Percentiles rank a stretch among this genome's conserved stretches.
phyloP scores from a whole-genome alignment of 2,113 vertebrate genomes.

The Platichthys flesus region DNA sequence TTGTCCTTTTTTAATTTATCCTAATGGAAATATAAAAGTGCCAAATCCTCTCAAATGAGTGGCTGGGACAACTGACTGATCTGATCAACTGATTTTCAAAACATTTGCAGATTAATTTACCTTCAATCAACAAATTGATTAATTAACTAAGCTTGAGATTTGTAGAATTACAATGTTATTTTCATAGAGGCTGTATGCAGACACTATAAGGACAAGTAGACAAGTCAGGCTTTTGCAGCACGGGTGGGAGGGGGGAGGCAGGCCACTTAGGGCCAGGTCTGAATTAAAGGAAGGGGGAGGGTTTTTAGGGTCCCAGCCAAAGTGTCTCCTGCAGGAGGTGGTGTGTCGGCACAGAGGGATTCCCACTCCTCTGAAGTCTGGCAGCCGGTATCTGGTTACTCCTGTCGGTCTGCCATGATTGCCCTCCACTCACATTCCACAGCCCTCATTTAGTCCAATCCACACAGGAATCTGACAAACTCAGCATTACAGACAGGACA shows the following conservation, averaged over 20 bases:
- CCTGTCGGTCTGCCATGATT: constrained; percentile 75
- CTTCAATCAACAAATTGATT: not conserved
- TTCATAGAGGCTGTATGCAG: too few relatives aligned
- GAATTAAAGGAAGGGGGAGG: constrained; percentile 18
- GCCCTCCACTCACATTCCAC: constrained; percentile 75
- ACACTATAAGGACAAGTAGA: too few relatives aligned
- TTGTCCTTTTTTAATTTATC: too few relatives aligned
- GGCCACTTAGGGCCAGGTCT: constrained; percentile 28
- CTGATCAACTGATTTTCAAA: not conserved
- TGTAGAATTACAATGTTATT: not conserved
- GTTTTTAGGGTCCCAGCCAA: constrained; percentile 59
- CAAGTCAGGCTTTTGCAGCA: not conserved
- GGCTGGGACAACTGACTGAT: not conserved
- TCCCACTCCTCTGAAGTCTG: constrained; percentile 76
- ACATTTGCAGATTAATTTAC: not conserved
- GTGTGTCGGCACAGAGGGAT: constrained; percentile 61
- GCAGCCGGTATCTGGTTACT: constrained; percentile 74
- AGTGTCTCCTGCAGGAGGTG: constrained; percentile 67
- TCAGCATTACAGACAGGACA: constrained; percentile 59
- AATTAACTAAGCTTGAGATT: not conserved
- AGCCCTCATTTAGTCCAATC: constrained; percentile 77
- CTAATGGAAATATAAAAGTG: too few relatives aligned
- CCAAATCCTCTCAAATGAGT: too few relatives aligned
- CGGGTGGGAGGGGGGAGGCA: not conserved
- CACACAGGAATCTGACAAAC: constrained; percentile 72